Conservation (phyloP, 2,797 vertebrate species). For the Gila robusta region DNA sequence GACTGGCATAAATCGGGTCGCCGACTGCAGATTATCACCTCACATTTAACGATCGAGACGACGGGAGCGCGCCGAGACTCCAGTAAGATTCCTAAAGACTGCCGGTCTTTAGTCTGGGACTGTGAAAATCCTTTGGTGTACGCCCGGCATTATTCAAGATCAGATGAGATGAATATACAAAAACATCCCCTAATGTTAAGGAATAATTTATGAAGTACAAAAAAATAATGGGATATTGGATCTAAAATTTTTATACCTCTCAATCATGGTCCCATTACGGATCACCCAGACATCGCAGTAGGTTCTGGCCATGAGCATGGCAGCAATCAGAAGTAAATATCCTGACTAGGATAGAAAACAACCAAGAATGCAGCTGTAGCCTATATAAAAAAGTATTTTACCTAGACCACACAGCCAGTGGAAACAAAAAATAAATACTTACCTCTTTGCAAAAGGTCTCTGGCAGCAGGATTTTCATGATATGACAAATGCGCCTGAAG, state of each 20-base stretch:
- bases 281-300: conserved; percentile 93
- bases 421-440: not conserved
- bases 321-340: conserved; percentile 87
- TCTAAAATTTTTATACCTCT: conserved; percentile 77
- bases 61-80: too few relatives aligned
- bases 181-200: not conserved
- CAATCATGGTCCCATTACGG: conserved; percentile 89
- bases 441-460: conserved; percentile 86
- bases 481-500: conserved; percentile 77
- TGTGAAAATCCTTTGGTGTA: too few relatives aligned
- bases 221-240: not conserved
- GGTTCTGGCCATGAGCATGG: conserved; percentile 85
- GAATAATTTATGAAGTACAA: not conserved
- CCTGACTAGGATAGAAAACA: conserved; percentile 78
- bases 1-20: too few relatives aligned
- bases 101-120: too few relatives aligned
- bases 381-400: not conserved
- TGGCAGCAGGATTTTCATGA: conserved; percentile 85
- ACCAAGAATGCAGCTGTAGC: not conserved
- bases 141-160: too few relatives aligned
- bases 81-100: too few relatives aligned
- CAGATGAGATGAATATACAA: not conserved
- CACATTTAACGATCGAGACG: too few relatives aligned
- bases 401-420: not conserved
- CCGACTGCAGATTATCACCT: too few relatives aligned